Percentiles rank a stretch among this genome's conserved stretches.
Conservation (phyloP, 1,140 invertebrate species). For the Hetaerina americana region DNA sequence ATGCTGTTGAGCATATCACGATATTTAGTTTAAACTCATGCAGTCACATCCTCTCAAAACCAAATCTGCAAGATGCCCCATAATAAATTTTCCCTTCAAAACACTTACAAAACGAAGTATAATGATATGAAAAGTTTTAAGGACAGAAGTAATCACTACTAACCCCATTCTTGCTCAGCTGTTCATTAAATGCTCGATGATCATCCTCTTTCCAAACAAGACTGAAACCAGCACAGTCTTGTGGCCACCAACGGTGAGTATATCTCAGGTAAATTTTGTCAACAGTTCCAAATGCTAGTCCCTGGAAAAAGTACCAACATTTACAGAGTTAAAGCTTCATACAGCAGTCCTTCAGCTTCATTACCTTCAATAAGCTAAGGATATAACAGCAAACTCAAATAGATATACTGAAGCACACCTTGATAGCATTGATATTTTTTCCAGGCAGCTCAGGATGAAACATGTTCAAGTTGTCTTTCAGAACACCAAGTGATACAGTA, state of each 20-base stretch:
- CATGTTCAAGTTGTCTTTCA: constrained; percentile 42
- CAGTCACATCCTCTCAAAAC: too few relatives aligned
- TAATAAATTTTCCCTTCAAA: too few relatives aligned
- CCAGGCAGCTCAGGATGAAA: constrained; percentile 45
- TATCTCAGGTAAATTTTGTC: constrained; percentile 56
- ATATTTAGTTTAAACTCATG: too few relatives aligned
- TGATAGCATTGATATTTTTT: constrained; percentile 44
- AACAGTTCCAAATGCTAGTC: constrained; percentile 53
- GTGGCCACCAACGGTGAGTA: constrained; percentile 27
- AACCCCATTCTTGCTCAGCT: neutral
- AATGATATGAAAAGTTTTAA: too few relatives aligned
- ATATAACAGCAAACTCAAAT: neutral
- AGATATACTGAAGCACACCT: constrained; percentile 22
- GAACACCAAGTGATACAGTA: constrained; percentile 51
- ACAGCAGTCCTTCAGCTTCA: too few relatives aligned
- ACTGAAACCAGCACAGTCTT: constrained; percentile 13
- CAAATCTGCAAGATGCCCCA: too few relatives aligned
- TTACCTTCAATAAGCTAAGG: constrained; percentile 4
- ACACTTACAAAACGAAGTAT: too few relatives aligned
- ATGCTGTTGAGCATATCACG: too few relatives aligned
- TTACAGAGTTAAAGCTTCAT: too few relatives aligned
- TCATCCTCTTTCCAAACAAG: constrained; percentile 13
- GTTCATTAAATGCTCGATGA: neutral
- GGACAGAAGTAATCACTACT: too few relatives aligned
- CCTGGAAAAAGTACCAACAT: constrained; percentile 27